These are phyloP conservation scores for Dendrocopos noguchii DNA, from an alignment of 2,113 vertebrate genomes.

Conservation along the genomic window DNA sequence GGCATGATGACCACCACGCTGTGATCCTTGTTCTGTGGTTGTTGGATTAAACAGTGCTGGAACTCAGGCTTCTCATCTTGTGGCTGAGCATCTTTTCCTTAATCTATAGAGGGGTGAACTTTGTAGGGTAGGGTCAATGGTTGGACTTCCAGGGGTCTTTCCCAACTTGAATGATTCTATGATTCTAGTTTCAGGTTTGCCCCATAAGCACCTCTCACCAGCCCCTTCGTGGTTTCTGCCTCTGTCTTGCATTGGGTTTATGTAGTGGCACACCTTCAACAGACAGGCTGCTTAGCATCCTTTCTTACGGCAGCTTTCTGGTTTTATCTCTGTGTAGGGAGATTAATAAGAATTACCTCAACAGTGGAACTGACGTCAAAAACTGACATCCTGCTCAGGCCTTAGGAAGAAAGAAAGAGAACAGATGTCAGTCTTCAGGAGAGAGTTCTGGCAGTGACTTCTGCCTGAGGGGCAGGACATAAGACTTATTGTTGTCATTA, in stretches of 20 bases:
- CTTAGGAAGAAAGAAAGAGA: neutral
- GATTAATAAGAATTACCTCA: neutral
- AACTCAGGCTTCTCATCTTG: neutral
- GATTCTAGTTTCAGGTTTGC: neutral
- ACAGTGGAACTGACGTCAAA: neutral
- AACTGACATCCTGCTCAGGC: neutral
- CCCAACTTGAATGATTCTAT: neutral
- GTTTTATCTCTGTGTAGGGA: neutral
- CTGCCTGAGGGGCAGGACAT: neutral
- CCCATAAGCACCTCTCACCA: neutral
- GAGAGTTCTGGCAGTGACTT: neutral
- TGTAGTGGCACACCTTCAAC: neutral
- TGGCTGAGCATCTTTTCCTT: neutral
- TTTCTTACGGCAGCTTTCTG: neutral
- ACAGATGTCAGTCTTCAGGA: neutral
- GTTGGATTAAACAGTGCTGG: neutral
- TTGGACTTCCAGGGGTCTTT: no score
- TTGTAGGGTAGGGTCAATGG: no score
- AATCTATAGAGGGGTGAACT: neutral
- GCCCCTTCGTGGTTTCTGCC: neutral
- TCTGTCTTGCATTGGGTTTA: neutral
- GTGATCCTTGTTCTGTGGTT: neutral
- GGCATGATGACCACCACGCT: neutral
- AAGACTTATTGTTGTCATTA: slow-evolving; percentile 13
- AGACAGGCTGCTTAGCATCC: neutral